These are phyloP conservation scores for Drosophila antonietae DNA, from an alignment of 2,888 invertebrate genomes.

Conservation along the genomic window DNA sequence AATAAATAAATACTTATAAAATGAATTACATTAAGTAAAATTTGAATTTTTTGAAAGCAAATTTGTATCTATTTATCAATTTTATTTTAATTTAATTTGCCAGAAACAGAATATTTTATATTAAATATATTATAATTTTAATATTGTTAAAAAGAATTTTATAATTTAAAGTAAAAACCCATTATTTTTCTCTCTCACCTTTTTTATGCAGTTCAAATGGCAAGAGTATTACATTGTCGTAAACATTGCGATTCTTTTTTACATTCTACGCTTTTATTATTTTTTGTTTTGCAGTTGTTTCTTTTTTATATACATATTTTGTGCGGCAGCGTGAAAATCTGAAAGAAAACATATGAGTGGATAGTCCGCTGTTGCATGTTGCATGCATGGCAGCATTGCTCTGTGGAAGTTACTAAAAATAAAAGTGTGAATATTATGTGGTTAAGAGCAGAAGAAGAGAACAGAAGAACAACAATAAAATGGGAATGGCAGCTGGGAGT, in stretches of 20 bases:
- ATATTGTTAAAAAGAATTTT: no score
- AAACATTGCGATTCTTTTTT: not conserved
- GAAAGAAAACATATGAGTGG: conserved; percentile 69
- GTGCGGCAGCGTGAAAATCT: conserved; percentile 63
- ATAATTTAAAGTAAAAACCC: no score
- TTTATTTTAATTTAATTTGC: no score
- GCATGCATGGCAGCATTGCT: not conserved
- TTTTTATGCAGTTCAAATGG: not conserved
- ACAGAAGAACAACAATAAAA: not conserved
- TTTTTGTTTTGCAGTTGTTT: conserved; percentile 55
- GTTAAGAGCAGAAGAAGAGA: conserved; percentile 8
- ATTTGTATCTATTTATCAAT: no score
- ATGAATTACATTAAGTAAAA: no score
- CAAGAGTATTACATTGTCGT: conserved; percentile 36
- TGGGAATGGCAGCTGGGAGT: conserved; percentile 15
- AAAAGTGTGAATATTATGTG: conserved; percentile 38
- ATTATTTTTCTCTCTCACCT: not conserved
- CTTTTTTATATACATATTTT: conserved; percentile 23
- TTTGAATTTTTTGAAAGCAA: no score
- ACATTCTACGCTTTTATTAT: conserved; percentile 42
- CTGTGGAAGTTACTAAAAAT: conserved; percentile 65
- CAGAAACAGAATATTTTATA: no score
- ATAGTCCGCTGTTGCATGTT: conserved; percentile 21
- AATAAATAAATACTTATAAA: no score
- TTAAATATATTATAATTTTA: no score